Conservation (phyloP, 2,113 vertebrate species). For the Cranoglanis bouderius region DNA sequence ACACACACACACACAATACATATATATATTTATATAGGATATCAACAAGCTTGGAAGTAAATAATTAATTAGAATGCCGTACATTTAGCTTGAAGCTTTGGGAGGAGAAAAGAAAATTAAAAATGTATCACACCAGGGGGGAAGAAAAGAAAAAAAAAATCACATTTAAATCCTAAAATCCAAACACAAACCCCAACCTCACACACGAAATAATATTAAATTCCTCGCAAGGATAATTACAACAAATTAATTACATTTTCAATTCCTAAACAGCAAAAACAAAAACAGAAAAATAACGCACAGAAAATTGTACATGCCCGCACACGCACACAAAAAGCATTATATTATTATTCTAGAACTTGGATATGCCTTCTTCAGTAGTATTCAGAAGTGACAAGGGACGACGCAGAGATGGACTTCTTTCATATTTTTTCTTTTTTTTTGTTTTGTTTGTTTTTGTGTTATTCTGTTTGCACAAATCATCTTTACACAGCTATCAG, state of each 20-base stretch:
- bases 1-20: background rate
- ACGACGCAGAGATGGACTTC: conserved; percentile 32
- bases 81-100: conserved; percentile 68
- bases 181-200: conserved; percentile 51
- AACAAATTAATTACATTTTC: conserved; percentile 64
- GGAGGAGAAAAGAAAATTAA: background rate
- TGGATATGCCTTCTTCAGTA: conserved; percentile 77
- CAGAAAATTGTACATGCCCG: conserved; percentile 60
- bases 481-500: background rate
- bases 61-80: conserved; percentile 62
- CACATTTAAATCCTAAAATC: conserved; percentile 49
- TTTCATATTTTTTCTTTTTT: background rate
- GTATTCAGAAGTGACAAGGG: conserved; percentile 70
- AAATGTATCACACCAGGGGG: background rate
- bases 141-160: conserved; percentile 44
- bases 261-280: conserved; percentile 60
- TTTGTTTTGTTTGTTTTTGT: background rate
- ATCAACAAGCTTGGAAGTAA: conserved; percentile 67
- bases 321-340: conserved; percentile 62
- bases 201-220: conserved; percentile 59
- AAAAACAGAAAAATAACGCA: conserved; percentile 55
- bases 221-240: conserved; percentile 59
- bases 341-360: conserved; percentile 66
- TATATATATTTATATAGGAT: conserved; percentile 52
- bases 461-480: background rate